Conservation (phyloP, 2,797 vertebrate species). For the Sebastes goodei region DNA sequence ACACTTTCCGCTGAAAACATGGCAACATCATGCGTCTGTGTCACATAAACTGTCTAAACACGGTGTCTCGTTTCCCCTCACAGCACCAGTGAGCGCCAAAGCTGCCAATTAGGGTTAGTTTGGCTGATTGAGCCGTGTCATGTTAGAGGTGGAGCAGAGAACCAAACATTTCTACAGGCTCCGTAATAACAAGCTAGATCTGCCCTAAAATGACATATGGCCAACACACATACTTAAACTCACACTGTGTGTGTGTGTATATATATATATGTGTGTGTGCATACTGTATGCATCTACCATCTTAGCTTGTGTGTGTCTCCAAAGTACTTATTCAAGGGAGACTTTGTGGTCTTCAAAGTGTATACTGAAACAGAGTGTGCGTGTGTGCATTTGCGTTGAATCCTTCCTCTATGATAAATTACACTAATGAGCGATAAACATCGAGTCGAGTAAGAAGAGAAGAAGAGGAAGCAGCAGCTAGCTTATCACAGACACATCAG, state of each 20-base stretch:
- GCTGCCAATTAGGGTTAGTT: conserved; percentile 49
- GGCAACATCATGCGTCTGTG: not conserved
- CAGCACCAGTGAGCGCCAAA: conserved; percentile 9
- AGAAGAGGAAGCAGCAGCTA: not conserved
- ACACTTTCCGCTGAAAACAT: conserved; percentile 17
- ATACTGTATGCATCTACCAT: not conserved
- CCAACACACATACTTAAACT: conserved; percentile 21
- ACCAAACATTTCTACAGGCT: conserved; percentile 51
- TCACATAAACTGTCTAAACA: conserved; percentile 30
- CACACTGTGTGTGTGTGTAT: not conserved
- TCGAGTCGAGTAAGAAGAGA: not conserved
- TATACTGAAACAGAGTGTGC: not conserved
- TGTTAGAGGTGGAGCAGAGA: conserved; percentile 52
- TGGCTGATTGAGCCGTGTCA: conserved; percentile 58
- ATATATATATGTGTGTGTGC: not conserved
- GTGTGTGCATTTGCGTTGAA: not conserved
- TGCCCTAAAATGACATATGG: conserved; percentile 62
- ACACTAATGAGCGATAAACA: not conserved
- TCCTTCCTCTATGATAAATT: not conserved
- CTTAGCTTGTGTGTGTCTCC: conserved; percentile 3
- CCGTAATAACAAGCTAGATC: conserved; percentile 60
- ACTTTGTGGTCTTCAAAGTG: conserved; percentile 13
- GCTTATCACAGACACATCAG: not conserved
- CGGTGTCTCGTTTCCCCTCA: not conserved
- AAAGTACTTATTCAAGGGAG: not conserved